Base-by-base conservation (phyloP, 2,888 invertebrate genomes). In the Matsumyia berberina region DNA sequence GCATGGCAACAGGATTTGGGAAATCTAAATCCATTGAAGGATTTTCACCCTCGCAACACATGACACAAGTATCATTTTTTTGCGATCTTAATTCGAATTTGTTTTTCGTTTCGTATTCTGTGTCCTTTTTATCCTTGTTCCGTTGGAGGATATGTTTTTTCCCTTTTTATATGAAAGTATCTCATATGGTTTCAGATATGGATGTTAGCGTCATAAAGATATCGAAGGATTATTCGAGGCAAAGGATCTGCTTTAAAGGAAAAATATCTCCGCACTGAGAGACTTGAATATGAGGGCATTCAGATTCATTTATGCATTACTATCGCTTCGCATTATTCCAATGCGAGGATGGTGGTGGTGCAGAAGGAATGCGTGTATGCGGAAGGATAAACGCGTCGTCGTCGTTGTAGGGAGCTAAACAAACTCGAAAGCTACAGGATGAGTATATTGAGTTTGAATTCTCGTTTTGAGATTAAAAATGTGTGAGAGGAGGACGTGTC, bases 51-150 rank as follows among this genome's bases (percentile, higher is more conserved):
- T 69, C 46, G 55, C 67, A 72, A 76, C 76, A 81, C 81, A 76
- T 81, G 80, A 4, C 1, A 81, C 69, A 55, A 81, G 69, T 81
- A 81, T 81, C 81, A 76, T 69, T 69, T 76, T 24, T 81, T 81
- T 81, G 69, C 46, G 76, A 81, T 81, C 81, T 81, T 81, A 81
- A 81, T 81, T 81, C 62, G 81, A 81, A 76, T 81, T 81, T 81
- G 74, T 76, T 81, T 76, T 64, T 81, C 49, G 37, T 67, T 67
- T 67, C 51, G 42, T 33, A 29, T 66, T 64, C 39, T 49, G 67
- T 76, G 69, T 81, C 62, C 60, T 64, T 55, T 62, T 81, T 69
- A 55, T 74, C 46, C 80, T 37, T 67, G 24, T 24, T 24, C 24
- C 35, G 35, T 55, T 0, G 3, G 49, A 17, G 69, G 31, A 31